Base-by-base conservation (phyloP, 2,797 vertebrate genomes). In the Hemibagrus guttatus region DNA sequence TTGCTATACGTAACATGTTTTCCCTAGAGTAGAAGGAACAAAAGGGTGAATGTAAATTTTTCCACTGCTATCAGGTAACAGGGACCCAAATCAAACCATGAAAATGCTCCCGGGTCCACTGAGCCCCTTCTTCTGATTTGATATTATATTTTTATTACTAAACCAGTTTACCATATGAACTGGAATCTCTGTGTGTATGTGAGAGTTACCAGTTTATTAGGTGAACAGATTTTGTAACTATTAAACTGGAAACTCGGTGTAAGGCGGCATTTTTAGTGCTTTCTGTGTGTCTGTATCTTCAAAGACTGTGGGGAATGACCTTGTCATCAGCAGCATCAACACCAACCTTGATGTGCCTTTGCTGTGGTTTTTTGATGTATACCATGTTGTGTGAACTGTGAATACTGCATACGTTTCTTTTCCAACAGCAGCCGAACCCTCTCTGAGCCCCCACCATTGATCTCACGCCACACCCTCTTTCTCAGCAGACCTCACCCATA, bases 341-440 rank as follows among this genome's bases (percentile, higher is more conserved):
- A 82, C 12, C 49, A 68, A 68, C 81, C 71, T 82, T 26, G 6
- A 75, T 59, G 39, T 75, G 52, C 82, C 80, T 69, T 59, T 88
- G 78, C 31, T 82, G 78, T 63, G 81, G 81, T 68, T 86, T 89
- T 68, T 59, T 81, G 85, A 85, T 78, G 84, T 75, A 42, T 69
- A 80, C 71, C 87, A 76, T 28, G 78, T 63, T 59, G 26, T 85
- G 49, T 49, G 39, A 86, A 85, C 39, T 68, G 49, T 52, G 75
- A 85, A 83, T 58, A 71, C 54, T 78, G 35, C 49, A 12, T 35
- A 21, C 19, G 49, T 3, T 42, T 54, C 35, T 85, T 83, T 83
- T 86, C 12, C 84, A 88, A 69, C 79, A 69, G 31, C 72, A 86
- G 76, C 84, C 87, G 71, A 81, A 49, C 46, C n/a, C 66, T 46